Evolutionary conservation across 2,888 invertebrate species (phyloP), one percentile per base, ranked within the genome.

Genomic region (Acrobasis consociella): DNA sequence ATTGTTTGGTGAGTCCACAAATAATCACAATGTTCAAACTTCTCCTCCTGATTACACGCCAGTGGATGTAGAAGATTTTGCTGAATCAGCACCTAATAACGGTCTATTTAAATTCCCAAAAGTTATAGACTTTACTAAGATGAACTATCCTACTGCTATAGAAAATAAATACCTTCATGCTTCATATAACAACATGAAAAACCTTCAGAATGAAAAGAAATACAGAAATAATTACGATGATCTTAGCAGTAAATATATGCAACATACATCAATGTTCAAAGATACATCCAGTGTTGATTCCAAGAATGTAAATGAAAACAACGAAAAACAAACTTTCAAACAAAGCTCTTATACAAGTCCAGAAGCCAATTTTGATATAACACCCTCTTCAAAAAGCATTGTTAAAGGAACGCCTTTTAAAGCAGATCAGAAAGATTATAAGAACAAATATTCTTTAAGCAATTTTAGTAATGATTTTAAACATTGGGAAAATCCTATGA

Each of bases 111-210:
- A 87, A 66, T 90, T 85, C 74, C 87, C 82, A 11, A 86, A 83
- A 77, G 83, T 89, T 1, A 77, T 90, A 7, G 91, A 91, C 73
- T 92, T 89, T 67, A 89, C 89, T 1, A 87, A 87, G 65, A 68
- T 80, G 13, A 85, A 83, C 62, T 86, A 86, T 76, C 84, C 82
- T 9, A 73, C 80, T 42, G 79, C 76, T 64, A 58, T 80, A 49
- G 86, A 86, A 62, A 76, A 83, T 2, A 85, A 85, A 65, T 74
- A 71, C 66, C 85, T 84, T 66, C 78, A 81, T 65, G 72, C 78
- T 64, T 60, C 69, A 13, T 78, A 77, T 66, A 75, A 75, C 58
- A 68, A 75, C 13, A 64, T 74, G 39, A 67, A 68, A 53, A 76
- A 76, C 69, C 69, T 65, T 58, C 74, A 75, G 58, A 72, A 68